Conservation (phyloP, 2,888 invertebrate species). For the Netelia virgata region DNA sequence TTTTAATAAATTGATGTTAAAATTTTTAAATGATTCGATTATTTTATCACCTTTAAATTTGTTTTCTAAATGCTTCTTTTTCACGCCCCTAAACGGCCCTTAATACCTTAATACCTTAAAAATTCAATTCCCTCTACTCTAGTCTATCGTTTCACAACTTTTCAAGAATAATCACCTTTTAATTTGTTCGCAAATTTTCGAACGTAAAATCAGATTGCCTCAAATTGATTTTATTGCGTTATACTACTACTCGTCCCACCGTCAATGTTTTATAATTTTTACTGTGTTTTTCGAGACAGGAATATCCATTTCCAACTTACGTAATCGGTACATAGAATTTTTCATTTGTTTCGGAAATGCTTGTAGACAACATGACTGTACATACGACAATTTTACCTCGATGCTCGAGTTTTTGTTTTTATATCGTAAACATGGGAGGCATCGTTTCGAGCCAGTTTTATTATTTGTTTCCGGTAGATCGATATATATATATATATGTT, state of each 20-base stretch:
- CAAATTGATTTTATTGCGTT: background rate
- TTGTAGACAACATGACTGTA: background rate
- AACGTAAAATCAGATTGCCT: background rate
- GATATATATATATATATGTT: constrained; percentile 14
- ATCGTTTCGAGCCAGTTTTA: constrained; percentile 40
- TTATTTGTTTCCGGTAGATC: constrained; percentile 43
- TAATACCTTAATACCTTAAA: background rate
- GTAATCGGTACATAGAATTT: background rate
- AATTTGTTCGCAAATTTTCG: background rate
- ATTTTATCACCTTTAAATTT: too few species aligned
- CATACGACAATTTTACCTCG: constrained; percentile 17
- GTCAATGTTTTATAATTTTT: too few species aligned
- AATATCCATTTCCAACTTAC: background rate
- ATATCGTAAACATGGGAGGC: constrained; percentile 30
- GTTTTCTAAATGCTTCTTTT: too few species aligned
- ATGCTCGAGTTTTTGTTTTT: constrained; percentile 26
- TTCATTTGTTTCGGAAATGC: background rate
- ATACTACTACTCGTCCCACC: too few species aligned
- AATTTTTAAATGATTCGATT: too few species aligned
- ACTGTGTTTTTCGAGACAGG: too few species aligned
- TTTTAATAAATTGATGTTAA: too few species aligned
- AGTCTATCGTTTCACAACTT: background rate
- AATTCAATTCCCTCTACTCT: background rate
- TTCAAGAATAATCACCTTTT: background rate
- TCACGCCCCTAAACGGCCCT: too few species aligned